A percentile compares a stretch with the other conserved stretches of the same genome.
Conservation (phyloP, 2,797 vertebrate species). For the Carcharodon carcharias region DNA sequence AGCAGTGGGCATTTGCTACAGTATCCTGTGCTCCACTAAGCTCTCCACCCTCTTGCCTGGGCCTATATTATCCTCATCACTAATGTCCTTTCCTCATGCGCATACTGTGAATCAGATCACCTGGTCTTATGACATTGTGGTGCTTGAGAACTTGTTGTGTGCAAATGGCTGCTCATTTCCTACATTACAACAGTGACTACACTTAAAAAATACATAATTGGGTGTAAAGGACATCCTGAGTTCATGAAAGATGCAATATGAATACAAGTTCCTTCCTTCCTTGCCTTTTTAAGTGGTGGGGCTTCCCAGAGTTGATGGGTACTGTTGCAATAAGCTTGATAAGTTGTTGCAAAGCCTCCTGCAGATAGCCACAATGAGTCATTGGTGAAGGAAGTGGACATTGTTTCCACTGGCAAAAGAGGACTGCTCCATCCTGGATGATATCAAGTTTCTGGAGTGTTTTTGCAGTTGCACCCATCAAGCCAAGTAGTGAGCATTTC, state of each 20-base stretch:
- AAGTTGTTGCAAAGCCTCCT: not conserved
- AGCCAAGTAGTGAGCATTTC: not conserved
- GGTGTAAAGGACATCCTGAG: not conserved
- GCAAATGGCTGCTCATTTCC: not conserved
- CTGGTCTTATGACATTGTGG: not conserved
- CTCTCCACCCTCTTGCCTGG: not conserved
- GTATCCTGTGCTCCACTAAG: not conserved
- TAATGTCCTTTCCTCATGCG: not conserved
- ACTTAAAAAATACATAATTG: not conserved
- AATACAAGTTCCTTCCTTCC: not conserved
- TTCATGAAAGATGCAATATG: not conserved
- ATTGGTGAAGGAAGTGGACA: not conserved
- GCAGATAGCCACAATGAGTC: not conserved
- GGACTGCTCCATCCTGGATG: not conserved
- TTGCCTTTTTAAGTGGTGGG: not conserved
- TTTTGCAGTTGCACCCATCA: not conserved
- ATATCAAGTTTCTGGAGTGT: not conserved
- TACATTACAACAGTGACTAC: not conserved
- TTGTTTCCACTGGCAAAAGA: not conserved
- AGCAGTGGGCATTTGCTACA: too few relatives aligned
- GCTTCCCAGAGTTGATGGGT: not conserved
- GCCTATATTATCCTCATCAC: not conserved
- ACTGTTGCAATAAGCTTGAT: not conserved
- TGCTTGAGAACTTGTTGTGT: not conserved
- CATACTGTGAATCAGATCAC: not conserved